These are phyloP conservation scores for Agrilus biguttatus DNA, from an alignment of 2,888 invertebrate genomes.

Conservation along the genomic window DNA sequence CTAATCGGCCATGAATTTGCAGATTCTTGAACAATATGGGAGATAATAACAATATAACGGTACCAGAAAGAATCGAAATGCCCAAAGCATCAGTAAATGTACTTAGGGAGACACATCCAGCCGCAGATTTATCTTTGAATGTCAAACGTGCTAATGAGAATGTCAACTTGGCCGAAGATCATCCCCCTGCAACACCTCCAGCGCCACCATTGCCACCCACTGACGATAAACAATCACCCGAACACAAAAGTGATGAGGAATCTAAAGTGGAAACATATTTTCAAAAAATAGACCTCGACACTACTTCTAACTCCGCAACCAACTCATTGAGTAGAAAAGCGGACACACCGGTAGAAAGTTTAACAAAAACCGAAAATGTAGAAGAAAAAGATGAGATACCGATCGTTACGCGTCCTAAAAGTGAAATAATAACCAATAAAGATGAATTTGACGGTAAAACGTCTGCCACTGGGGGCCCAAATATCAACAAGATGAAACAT, in stretches of 20 bases:
- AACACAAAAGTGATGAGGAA: too few species aligned
- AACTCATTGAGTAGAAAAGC: background rate
- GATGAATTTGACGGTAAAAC: background rate
- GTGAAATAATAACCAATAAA: background rate
- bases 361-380: background rate
- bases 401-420: background rate
- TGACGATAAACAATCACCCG: too few species aligned
- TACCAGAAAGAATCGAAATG: too few species aligned
- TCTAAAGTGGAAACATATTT: too few species aligned
- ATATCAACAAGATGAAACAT: slow-evolving; percentile 13
- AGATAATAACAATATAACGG: too few species aligned
- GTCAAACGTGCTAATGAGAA: background rate
- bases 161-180: too few species aligned
- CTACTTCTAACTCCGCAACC: too few species aligned
- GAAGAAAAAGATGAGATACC: slow-evolving; percentile 1
- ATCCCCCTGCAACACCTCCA: too few species aligned
- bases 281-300: too few species aligned
- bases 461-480: slow-evolving; percentile 4
- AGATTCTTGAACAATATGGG: too few species aligned
- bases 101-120: background rate
- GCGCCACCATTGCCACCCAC: too few species aligned
- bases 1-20: too few species aligned
- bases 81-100: background rate
- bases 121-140: background rate
- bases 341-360: background rate